Evolutionary conservation across 2,888 invertebrate genomes (phyloP), one percentile per base, ranked within the genome.

Genomic region (Embidobia sp.): DNA sequence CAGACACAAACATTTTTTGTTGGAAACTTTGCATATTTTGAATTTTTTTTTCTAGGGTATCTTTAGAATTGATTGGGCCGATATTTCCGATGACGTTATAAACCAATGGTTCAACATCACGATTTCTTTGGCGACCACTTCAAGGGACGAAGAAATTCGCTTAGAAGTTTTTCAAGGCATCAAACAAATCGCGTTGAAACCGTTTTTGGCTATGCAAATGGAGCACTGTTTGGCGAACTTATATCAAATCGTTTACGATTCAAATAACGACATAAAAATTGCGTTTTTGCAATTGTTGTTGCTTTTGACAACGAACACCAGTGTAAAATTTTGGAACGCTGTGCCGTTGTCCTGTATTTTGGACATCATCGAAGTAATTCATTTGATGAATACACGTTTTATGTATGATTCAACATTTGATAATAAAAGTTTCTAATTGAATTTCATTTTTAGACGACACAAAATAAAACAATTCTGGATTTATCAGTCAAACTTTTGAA

Each of bases 51-150:
- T 31, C 5, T 15, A 83, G 83, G 79, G 72, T 5, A 26, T 79
- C 7, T 79, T 70, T 10, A 57, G 78, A n/a, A 37, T 81, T n/a
- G 53, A 78, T 40, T 83, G 82, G 82, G 44, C 16, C 11, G 5
- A 11, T 8, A 6, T 83, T 16, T 78, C 83, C 27, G 53, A 37
- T 0, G 26, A 55, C 16, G 18, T 79, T 11, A 33, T 79, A 2
- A 42, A 53, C 1, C 26, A 70, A 13, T 84, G 83, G 83, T 67
- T 83, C 3, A 42, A 76, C 1, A 63, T 76, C n/a, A 16, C 79
- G 6, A 46, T 82, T 7, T 19, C 64, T 22, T 19, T 76, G 6
- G 74, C 78, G 1, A 73, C 44, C 51, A 63, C 4, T 19, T 63
- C 63, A 3, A 57, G 1, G 8, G 44, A 51, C 33, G 37, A 78